Percentiles rank a stretch among this genome's conserved stretches.
phyloP scores from a whole-genome alignment of 2,888 invertebrate species.

The Troides aeacus region DNA sequence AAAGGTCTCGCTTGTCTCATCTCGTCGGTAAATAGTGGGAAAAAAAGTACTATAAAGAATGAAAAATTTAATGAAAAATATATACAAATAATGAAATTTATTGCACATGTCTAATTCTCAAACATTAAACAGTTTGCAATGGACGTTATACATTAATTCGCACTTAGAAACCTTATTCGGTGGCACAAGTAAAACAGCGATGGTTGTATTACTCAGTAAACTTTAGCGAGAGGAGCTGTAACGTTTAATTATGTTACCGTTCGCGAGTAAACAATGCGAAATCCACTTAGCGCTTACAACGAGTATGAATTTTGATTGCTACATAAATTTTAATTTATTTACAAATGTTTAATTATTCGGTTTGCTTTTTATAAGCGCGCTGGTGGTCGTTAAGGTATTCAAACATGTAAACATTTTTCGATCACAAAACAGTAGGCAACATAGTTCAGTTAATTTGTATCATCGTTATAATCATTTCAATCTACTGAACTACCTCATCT shows the following conservation, averaged over 20 bases:
- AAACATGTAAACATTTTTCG: too few relatives aligned
- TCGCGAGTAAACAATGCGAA: conserved; percentile 43
- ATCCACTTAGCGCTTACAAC: conserved; percentile 35
- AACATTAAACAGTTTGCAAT: background rate
- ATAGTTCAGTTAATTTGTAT: too few relatives aligned
- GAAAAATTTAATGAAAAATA: too few relatives aligned
- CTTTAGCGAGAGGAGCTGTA: conserved; percentile 40
- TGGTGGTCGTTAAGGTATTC: background rate
- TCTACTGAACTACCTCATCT: too few relatives aligned
- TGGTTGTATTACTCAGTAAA: conserved; percentile 30
- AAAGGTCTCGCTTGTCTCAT: too few relatives aligned
- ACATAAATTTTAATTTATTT: conserved; percentile 11
- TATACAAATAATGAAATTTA: too few relatives aligned
- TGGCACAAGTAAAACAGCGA: conserved; percentile 23
- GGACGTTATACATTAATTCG: conserved; percentile 28
- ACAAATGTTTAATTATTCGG: conserved; percentile 2
- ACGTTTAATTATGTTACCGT: conserved; percentile 45
- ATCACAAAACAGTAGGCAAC: too few relatives aligned
- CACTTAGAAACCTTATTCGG: conserved; percentile 15
- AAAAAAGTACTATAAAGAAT: too few relatives aligned
- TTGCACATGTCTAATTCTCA: too few relatives aligned
- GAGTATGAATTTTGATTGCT: conserved; percentile 22
- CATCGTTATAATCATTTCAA: too few relatives aligned
- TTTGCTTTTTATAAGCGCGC: background rate
- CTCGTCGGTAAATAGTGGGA: too few relatives aligned